Evolutionary conservation across 2,113 vertebrate genomes (phyloP), one percentile per base, ranked within the genome.

Genomic region (Todiramphus chloris): DNA sequence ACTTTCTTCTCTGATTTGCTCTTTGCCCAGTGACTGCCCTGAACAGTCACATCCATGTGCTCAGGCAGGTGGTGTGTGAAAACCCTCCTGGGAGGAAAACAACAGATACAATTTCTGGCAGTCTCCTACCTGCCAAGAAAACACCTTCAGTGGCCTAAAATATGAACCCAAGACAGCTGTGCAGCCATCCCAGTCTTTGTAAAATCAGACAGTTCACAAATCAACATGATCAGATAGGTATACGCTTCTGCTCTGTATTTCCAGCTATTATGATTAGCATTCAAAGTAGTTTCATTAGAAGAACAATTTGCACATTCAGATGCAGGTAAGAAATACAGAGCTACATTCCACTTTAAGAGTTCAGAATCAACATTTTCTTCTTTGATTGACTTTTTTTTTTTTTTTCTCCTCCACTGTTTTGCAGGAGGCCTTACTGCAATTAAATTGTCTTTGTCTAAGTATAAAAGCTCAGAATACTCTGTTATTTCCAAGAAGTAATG

Each of bases 401-500:
- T 20, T 18, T 69, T 67, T 68, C 74, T 81, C 21, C 20, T 21
- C 39, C 18, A 41, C 68, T 56, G 51, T 86, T 96, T 88, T 0
- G 0, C 31, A 82, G 69, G 19, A 89, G 62, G 46, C 43, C 30
- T 89, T 27, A 64, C 55, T 50, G 66, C 68, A 94, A 94, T 90
- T 95, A 85, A 90, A 87, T 31, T 80, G 68, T 48, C 70, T 94
- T 91, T 90, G 63, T 80, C 44, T 37, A 82, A 86, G 51, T 28
- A 91, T 30, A 90, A 95, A 88, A 89, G 77, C 75, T 90, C 51
- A 58, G 80, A 91, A 70, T 39, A 94, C 67, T 92, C 70, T 87
- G 75, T 94, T 93, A 84, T 50, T 90, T 86, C 41, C 58, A 92
- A 85, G 63, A 75, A 90, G 68, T 78, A 90, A 94, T 79, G 78